Evolutionary conservation across 2,113 vertebrate genomes (phyloP), one percentile per base, ranked within the genome.

Genomic region (Cercopithecus mona): DNA sequence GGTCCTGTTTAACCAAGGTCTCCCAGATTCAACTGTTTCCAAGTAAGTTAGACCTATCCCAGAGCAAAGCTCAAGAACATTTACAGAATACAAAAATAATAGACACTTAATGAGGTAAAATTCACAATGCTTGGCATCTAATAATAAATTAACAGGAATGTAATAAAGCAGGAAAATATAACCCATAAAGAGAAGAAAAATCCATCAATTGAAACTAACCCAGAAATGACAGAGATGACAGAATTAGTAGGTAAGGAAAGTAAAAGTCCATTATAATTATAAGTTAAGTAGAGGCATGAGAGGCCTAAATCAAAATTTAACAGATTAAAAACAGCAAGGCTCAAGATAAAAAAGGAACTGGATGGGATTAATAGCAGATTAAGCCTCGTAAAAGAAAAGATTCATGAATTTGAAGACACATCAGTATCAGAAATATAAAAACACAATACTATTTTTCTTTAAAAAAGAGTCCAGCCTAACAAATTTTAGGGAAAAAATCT

Each of bases 1-100:
- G 48, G 52, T 80, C 22, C 43, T 52, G 23, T 68, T 95, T 75
- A 81, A 95, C 52, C 80, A 38, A 80, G n/a, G 2, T 13, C 45
- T 27, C 35, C 45, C 18, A 40, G 73, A 50, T 40, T 18, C n/a
- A 66, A 66, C 61, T 55, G 32, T 48, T 78, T 50, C 22, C 14
- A 78, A 64, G 32, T 64, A 78, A 90, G 8, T 55, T 52, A 80
- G 78, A 35, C 50, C 52, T 80, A 20, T 35, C 40, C 25, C 18
- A 32, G 64, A 81, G 45, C 16, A 83, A 83, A 76, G 45, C n/a
- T 84, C 87, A 83, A 84, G 82, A 90, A 84, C 64, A 84, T 55
- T 90, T 84, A 95, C 16, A 43, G 20, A 90, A 68, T 95, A 90
- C 30, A 83, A 90, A 93, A 84, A 76, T 22, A 84, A 72, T 25